These are phyloP conservation scores for Anthrax anthrax DNA, from an alignment of 2,888 invertebrate species.

Conservation along the genomic window DNA sequence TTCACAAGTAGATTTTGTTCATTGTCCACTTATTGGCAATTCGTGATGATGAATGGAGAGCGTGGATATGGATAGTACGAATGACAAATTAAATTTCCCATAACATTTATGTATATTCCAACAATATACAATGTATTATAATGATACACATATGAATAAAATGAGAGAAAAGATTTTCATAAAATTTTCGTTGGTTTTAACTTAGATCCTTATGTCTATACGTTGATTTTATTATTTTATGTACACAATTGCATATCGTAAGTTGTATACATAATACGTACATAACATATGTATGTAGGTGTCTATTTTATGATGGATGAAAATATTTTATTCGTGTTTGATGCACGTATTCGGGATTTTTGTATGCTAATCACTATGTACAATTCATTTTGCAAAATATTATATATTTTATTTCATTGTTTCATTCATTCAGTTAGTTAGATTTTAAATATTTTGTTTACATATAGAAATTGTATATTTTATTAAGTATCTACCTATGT, in stretches of 20 bases:
- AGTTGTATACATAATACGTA: no score
- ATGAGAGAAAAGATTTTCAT: neutral
- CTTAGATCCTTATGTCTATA: slow-evolving; percentile 3
- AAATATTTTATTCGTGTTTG: slow-evolving; percentile 5
- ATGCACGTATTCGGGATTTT: slow-evolving; percentile 20
- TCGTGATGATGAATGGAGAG: slow-evolving; percentile 20
- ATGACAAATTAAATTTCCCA: slow-evolving; percentile 19
- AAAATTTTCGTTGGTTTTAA: neutral
- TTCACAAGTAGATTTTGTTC: neutral
- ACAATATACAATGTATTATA: neutral
- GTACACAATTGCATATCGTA: no score
- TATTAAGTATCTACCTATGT: no score
- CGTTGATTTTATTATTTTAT: neutral
- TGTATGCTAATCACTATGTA: slow-evolving; percentile 19
- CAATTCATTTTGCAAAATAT: slow-evolving; percentile 16
- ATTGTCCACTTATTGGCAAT: slow-evolving; percentile 18
- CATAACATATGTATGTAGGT: neutral
- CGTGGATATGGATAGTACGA: slow-evolving; percentile 14
- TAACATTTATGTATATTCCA: neutral
- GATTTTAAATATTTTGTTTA: no score
- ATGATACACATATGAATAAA: neutral
- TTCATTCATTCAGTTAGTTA: no score
- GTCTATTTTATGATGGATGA: slow-evolving; percentile 1
- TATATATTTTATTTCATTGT: neutral
- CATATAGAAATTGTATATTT: no score